A percentile compares a stretch with the other conserved stretches of the same genome.
These are phyloP conservation scores for Sebastes umbrosus DNA, from an alignment of 2,797 vertebrate species.

Conservation along the genomic window DNA sequence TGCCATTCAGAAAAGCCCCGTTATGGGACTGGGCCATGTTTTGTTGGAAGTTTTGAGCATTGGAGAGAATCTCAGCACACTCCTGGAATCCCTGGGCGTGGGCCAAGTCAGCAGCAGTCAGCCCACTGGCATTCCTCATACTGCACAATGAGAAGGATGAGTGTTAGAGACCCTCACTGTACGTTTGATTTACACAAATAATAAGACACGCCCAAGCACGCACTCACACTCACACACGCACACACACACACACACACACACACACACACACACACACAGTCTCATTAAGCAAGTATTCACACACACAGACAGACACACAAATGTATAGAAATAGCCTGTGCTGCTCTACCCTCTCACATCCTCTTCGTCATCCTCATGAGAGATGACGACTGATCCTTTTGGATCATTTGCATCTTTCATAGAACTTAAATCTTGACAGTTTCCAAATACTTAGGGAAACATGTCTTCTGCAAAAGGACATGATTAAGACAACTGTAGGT, in stretches of 20 bases:
- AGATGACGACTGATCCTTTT: conserved; percentile 78
- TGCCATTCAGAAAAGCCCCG: conserved; percentile 85
- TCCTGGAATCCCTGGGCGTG: conserved; percentile 98
- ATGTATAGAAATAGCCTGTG: conserved; percentile 71
- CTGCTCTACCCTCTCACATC: conserved; percentile 67
- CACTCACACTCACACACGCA: conserved; percentile 22
- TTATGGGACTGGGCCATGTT: conserved; percentile 87
- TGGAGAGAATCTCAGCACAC: conserved; percentile 96
- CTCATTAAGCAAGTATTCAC: conserved; percentile 43
- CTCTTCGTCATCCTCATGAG: conserved; percentile 74
- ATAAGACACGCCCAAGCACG: conserved; percentile 43
- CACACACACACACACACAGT: conserved; percentile 31
- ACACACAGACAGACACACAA: conserved; percentile 52
- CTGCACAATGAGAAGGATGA: conserved; percentile 89
- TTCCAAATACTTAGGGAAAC: conserved; percentile 51
- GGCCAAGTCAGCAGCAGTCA: conserved; percentile 98
- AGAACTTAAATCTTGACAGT: conserved; percentile 43
- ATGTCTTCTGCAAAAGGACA: conserved; percentile 66
- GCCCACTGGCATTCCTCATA: conserved; percentile 99
- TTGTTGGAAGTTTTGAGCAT: conserved; percentile 92
- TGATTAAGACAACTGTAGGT: conserved; percentile 61
- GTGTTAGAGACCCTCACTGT: conserved; percentile 83
- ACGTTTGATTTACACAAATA: conserved; percentile 47
- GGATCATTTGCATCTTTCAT: conserved; percentile 71
- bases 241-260: not conserved